phyloP scores from a whole-genome alignment of 2,113 vertebrate genomes.

The Colossoma macropomum region DNA sequence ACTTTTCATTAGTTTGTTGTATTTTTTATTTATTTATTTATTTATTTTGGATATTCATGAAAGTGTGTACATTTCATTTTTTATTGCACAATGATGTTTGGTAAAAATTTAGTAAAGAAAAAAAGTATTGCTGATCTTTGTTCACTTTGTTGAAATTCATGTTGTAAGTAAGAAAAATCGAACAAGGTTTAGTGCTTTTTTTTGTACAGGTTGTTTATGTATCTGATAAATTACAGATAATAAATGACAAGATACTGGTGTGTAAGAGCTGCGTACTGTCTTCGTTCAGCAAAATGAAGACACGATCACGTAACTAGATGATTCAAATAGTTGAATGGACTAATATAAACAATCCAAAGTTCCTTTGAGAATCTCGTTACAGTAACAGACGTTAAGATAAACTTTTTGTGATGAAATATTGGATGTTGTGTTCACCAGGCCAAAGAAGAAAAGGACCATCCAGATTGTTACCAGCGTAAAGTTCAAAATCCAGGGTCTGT shows the following conservation, averaged over 20 bases:
- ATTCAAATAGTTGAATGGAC: too few relatives aligned
- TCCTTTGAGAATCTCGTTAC: too few relatives aligned
- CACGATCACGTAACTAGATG: background rate
- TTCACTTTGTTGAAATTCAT: conserved; percentile 81
- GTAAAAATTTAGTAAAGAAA: conserved; percentile 75
- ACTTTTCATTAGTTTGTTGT: conserved; percentile 85
- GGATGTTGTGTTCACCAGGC: too few relatives aligned
- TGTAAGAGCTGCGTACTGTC: background rate
- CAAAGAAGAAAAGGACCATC: too few relatives aligned
- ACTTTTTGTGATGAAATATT: too few relatives aligned
- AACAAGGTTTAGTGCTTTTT: conserved; percentile 79
- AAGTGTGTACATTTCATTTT: conserved; percentile 86
- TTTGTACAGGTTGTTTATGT: conserved; percentile 92
- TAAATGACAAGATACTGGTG: conserved; percentile 72
- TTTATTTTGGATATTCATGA: conserved; percentile 80
- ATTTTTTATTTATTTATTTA: conserved; percentile 84
- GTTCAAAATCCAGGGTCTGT: too few relatives aligned
- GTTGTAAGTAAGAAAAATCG: conserved; percentile 75
- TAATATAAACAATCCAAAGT: too few relatives aligned
- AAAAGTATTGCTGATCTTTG: conserved; percentile 85
- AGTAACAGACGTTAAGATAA: too few relatives aligned
- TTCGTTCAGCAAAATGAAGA: background rate
- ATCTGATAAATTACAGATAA: conserved; percentile 86
- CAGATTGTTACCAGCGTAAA: too few relatives aligned
- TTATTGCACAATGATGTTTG: conserved; percentile 87